These are phyloP conservation scores for Pammene aurita DNA, from an alignment of 2,888 invertebrate species.

Conservation along the genomic window DNA sequence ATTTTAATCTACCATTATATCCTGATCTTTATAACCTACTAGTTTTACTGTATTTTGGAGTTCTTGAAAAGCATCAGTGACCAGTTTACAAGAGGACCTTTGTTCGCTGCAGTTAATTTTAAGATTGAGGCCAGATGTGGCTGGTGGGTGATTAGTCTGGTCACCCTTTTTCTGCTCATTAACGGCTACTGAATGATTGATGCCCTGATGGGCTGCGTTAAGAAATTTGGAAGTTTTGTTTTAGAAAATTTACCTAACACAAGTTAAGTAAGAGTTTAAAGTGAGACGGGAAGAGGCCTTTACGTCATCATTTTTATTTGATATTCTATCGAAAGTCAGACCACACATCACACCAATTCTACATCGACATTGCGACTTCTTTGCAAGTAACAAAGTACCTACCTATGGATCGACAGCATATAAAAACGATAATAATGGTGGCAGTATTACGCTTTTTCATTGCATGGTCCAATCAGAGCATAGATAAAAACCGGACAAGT, in stretches of 20 bases:
- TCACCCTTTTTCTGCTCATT: constrained; percentile 68
- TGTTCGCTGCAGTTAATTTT: constrained; percentile 44
- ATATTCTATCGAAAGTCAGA: no score
- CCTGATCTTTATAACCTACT: constrained; percentile 42
- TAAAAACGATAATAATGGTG: no score
- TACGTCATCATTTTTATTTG: no score
- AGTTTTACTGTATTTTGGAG: constrained; percentile 28
- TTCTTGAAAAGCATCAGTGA: constrained; percentile 47
- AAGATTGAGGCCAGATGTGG: constrained; percentile 49
- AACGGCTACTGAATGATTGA: constrained; percentile 67
- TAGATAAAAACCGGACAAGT: no score
- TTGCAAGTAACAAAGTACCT: no score
- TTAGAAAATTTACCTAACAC: constrained; percentile 42
- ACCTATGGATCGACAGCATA: no score
- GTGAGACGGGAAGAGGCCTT: no score
- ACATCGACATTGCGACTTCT: no score
- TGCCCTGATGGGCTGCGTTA: constrained; percentile 51
- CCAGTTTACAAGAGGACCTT: constrained; percentile 49
- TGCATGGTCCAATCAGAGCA: no score
- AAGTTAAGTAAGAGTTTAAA: not conserved
- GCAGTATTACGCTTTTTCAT: no score
- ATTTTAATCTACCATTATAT: constrained; percentile 54
- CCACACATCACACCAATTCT: no score
- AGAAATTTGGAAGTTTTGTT: constrained; percentile 47
- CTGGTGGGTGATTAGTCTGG: constrained; percentile 55